These are phyloP conservation scores for Gorsachius goisagi DNA, from an alignment of 2,113 vertebrate genomes.

Conservation along the genomic window DNA sequence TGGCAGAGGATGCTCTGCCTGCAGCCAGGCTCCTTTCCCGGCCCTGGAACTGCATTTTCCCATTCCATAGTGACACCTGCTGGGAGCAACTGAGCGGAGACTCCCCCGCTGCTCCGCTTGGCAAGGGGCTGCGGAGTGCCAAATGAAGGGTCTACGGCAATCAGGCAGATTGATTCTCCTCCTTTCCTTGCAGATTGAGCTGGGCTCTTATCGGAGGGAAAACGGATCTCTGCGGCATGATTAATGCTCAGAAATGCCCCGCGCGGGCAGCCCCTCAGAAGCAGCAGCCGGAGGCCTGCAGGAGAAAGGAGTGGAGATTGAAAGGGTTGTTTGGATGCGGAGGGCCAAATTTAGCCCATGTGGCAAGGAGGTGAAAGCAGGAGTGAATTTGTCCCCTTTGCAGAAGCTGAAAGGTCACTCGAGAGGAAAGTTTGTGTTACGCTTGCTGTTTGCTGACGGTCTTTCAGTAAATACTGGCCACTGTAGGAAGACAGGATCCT, in stretches of 20 bases:
- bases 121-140: background rate
- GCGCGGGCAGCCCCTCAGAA: background rate
- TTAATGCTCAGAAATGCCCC: background rate
- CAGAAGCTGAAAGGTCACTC: background rate
- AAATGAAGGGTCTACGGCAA: background rate
- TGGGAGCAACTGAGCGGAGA: conserved; percentile 33
- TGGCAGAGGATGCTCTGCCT: background rate
- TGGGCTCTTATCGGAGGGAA: background rate
- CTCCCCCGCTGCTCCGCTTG: background rate
- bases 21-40: background rate
- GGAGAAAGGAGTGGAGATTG: background rate
- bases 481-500: background rate
- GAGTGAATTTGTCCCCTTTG: background rate
- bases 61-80: conserved; percentile 78
- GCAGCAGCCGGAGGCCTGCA: background rate
- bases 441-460: background rate
- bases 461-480: background rate
- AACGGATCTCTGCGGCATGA: background rate
- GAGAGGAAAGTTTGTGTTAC: background rate
- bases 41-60: background rate
- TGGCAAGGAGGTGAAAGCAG: background rate
- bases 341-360: background rate
- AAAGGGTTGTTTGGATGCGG: background rate
- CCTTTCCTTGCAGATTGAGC: background rate
- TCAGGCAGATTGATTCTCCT: conserved; percentile 22